Evolutionary conservation across 2,797 vertebrate genomes (phyloP), one percentile per base, ranked within the genome.

Genomic region (Clamator glandarius): DNA sequence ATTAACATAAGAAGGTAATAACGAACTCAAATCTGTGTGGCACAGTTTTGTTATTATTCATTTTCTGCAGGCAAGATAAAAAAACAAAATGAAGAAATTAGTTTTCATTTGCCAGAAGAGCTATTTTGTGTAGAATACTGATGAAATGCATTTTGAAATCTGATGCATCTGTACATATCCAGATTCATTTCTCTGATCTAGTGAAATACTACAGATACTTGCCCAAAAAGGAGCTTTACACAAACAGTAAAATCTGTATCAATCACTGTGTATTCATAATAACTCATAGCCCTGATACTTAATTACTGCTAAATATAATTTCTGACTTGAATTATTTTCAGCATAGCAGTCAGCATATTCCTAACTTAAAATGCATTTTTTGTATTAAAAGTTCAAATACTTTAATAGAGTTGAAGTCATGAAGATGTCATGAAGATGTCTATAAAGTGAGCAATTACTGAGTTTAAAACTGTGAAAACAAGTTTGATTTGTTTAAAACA

Each of bases 1-100:
- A 97, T 96, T 97, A 97, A 96, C 91, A 94, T 96, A 92, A 97
- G 94, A 96, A 92, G 93, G 94, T 95, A 93, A 78, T 97, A 98
- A 98, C 97, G 95, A 97, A 97, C 92, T 97, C 91, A 91, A 75
- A 94, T 93, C 82, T 91, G 69, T 84, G 46, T 78, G 59, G 69
- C 84, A 48, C 72, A 80, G 54, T 90, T 94, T 50, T 95, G 92
- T 68, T 93, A 92, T 90, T 94, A 86, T 44, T 93, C 68, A 91
- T 93, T 92, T 95, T 96, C 73, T 90, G 70, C 55, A 86, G 78
- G 79, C 17, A 35, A 81, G 73, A 94, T 93, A 93, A 96, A 70
- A 95, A 95, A 91, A 93, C 57, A 95, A 94, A 95, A 92, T 64
- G 69, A 95, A 95, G 93, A 90, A 95, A 94, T 93, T 90, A 92